Evolutionary conservation across 2,113 vertebrate species (phyloP), one percentile per base, ranked within the genome.

Genomic region (Fulmarus glacialis): DNA sequence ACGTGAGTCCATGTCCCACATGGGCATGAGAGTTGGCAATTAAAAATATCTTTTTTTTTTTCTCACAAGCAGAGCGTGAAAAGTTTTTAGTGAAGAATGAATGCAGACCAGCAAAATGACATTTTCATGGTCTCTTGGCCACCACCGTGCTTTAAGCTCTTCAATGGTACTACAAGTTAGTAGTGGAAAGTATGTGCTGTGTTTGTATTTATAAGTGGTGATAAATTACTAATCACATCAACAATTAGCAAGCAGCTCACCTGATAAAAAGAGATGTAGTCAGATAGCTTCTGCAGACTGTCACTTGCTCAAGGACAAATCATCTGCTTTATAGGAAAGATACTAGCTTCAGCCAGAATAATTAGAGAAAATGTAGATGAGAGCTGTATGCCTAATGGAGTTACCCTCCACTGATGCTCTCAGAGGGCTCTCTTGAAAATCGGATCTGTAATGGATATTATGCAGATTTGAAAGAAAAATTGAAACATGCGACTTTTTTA

Each of bases 171-270:
- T 72, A 17, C 56, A 93, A n/a, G 40, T 83, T 66, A 84, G 79
- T 59, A 48, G 82, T 81, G 50, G 73, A 56, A 80, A 91, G 73
- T 7, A 30, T 75, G 38, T 71, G 77, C 27, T 15, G 68, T 79
- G 38, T 89, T 75, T 93, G 93, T 93, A 67, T 81, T 93, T 97
- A 18, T 22, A 87, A 97, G 74, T 82, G 79, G 68, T 77, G 92
- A 71, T 98, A 94, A 98, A 97, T 97, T 91, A 73, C 66, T 92
- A 77, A 97, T 97, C 78, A 29, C n/a, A 87, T 70, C 78, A 97
- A 78, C 77, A 95, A 83, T 96, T 89, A 97, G 48, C 23, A 45
- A 74, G 80, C 50, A 92, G 56, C 68, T 95, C 52, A 88, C 93
- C 90, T 97, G 97, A 94, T 87, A 82, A 94, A 72, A 92, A 67